These are phyloP conservation scores for Phalanger gymnotis DNA, from an alignment of 2,797 vertebrate species.

Conservation along the genomic window DNA sequence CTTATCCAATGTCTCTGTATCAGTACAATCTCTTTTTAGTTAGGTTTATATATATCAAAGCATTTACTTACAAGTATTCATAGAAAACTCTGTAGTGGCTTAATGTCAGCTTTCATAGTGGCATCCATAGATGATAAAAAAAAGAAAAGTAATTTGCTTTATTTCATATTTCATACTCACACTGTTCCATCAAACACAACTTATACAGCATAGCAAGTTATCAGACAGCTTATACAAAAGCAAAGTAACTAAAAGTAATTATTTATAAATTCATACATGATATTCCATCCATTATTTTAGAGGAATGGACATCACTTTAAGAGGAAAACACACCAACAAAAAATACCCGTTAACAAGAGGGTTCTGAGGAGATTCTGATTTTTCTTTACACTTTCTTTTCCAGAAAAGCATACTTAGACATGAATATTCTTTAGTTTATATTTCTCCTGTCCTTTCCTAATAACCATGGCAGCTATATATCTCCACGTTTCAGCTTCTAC, in stretches of 20 bases:
- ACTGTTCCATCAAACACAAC: constrained; percentile 87
- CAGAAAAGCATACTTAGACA: constrained; percentile 81
- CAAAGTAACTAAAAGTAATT: constrained; percentile 85
- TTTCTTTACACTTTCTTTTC: constrained; percentile 78
- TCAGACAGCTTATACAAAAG: constrained; percentile 86
- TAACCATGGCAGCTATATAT: constrained; percentile 77
- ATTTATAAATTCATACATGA: constrained; percentile 86
- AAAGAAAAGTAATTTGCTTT: constrained; percentile 83
- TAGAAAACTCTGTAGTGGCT: constrained; percentile 92
- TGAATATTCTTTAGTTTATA: constrained; percentile 75
- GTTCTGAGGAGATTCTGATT: constrained; percentile 81
- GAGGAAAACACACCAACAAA: constrained; percentile 83
- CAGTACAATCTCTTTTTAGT: constrained; percentile 89
- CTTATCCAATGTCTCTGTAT: constrained; percentile 86
- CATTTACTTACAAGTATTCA: constrained; percentile 91
- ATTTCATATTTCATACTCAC: constrained; percentile 85
- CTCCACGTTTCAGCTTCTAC: constrained; percentile 78
- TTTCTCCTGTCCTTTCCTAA: constrained; percentile 76
- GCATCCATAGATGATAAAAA: constrained; percentile 86
- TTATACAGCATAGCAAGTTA: constrained; percentile 88
- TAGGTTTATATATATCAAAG: constrained; percentile 90
- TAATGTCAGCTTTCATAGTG: constrained; percentile 89
- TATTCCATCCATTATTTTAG: constrained; percentile 79
- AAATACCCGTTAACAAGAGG: constrained; percentile 86
- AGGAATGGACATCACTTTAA: constrained; percentile 55